These are phyloP conservation scores for Unio delphinus DNA, from an alignment of 2,888 invertebrate genomes.

Conservation along the genomic window DNA sequence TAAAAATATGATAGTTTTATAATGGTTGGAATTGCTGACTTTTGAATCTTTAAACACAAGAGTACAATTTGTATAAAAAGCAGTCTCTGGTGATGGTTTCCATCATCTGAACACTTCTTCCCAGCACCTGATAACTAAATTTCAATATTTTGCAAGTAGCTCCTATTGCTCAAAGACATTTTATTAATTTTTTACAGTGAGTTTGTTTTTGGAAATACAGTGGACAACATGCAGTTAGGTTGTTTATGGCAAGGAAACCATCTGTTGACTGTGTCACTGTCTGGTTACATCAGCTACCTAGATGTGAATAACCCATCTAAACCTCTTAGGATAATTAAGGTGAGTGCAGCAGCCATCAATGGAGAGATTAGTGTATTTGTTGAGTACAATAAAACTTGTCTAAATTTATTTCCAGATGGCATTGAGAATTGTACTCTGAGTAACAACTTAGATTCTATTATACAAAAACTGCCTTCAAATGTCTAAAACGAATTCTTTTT, in stretches of 20 bases:
- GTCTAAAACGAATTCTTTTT: too few species aligned
- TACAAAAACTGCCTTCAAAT: too few species aligned
- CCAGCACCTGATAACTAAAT: not conserved
- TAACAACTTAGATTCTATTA: too few species aligned
- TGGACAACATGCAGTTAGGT: conserved; percentile 81
- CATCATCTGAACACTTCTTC: not conserved
- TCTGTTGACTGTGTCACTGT: conserved; percentile 91
- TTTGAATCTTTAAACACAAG: too few species aligned
- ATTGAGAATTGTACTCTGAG: too few species aligned
- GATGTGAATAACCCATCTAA: conserved; percentile 88
- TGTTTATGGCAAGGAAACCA: conserved; percentile 95
- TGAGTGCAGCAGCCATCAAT: conserved; percentile 50
- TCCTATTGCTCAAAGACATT: too few species aligned
- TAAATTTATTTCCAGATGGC: too few species aligned
- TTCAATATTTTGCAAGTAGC: not conserved
- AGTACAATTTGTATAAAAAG: too few species aligned
- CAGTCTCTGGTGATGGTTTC: not conserved
- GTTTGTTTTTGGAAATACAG: conserved; percentile 83
- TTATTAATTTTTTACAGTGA: conserved; percentile 75
- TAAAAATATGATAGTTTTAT: too few species aligned
- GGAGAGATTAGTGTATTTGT: too few species aligned
- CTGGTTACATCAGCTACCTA: conserved; percentile 94
- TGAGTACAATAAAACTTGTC: too few species aligned
- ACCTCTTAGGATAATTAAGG: conserved; percentile 86
- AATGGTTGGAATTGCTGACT: too few species aligned